Evolutionary conservation across 2,888 invertebrate species (phyloP), one percentile per base, ranked within the genome.

Genomic region (Nebria brevicollis): DNA sequence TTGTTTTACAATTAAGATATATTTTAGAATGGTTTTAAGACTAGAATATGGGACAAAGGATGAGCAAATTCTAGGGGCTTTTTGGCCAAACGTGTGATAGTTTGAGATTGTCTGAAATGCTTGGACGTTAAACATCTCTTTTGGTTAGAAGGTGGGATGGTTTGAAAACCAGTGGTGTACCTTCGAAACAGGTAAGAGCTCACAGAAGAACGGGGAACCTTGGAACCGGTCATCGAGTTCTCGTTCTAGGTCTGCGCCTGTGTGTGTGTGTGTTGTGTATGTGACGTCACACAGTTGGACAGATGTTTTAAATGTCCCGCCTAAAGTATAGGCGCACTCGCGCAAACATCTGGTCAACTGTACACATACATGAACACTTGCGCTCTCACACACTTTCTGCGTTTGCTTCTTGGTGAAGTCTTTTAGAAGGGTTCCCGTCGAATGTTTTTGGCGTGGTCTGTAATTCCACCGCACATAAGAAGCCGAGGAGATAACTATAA

Each of bases 401-500:
- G 2, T 34, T 34, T 34, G 34, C 66, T 15, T 13, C 11, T 54
- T 54, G 13, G 13, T 54, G 54, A 11, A 73, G 42, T 34, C 42
- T 73, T 73, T 73, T 73, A 73, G 73, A 73, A 73, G 73, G 73
- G 73, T 34, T 34, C 15, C 41, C 13, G 4, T 13, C 43, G 13
- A 73, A 73, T 41, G 73, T 73, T 73, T 73, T 73, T 43, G 73
- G 73, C 43, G 13, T 42, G 73, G 73, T 73, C 43, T 43, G 73
- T 73, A 73, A 41, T 20, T 70, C 54, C 8, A 54, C 54, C 0
- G 13, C 11, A 8, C 54, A 54, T 54, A 20, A 43, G 73, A 73
- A 73, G 73, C 26, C 73, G 26, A 15, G 10, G 26, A 70, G 73
- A 73, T 73, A 73, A 41, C 73, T 82, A 84, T 83, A 83, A 54